Evolutionary conservation across 2,797 vertebrate genomes (phyloP).

Genomic region (Onychomys torridus): DNA sequence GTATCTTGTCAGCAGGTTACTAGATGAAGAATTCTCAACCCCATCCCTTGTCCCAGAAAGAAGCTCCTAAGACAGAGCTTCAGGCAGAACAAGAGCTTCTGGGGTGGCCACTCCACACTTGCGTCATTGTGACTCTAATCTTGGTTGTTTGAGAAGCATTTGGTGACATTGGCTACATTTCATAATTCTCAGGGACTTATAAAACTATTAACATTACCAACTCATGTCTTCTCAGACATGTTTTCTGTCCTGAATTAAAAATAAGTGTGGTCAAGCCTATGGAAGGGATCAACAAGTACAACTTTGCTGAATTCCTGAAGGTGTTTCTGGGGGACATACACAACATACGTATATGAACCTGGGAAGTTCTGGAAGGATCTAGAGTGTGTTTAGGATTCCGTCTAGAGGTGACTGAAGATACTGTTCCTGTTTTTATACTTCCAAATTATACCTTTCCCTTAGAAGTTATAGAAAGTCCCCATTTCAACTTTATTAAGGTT

Average conservation of each 20-base stretch:
- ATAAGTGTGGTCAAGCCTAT: neutral
- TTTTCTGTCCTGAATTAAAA: neutral
- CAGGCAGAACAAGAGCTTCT: neutral
- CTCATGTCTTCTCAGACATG: neutral
- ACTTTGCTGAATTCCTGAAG: neutral
- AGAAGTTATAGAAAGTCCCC: neutral
- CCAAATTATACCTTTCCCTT: neutral
- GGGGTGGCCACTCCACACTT: neutral
- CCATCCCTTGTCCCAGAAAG: neutral
- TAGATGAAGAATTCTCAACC: neutral
- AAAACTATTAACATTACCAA: conserved; percentile 26
- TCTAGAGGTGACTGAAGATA: neutral
- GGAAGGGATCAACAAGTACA: neutral
- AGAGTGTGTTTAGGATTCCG: neutral
- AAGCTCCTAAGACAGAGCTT: neutral
- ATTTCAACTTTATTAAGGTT: conserved; percentile 22
- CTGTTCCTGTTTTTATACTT: neutral
- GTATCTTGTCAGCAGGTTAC: neutral
- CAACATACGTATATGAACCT: neutral
- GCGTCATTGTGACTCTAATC: neutral
- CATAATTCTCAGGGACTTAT: neutral
- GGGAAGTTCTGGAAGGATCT: neutral
- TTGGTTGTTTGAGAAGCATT: neutral
- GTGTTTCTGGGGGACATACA: neutral
- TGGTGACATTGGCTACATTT: neutral